A percentile compares a stretch with the other conserved stretches of the same genome.
These are phyloP conservation scores for Stegostoma tigrinum DNA, from an alignment of 2,113 vertebrate genomes.

Conservation along the genomic window DNA sequence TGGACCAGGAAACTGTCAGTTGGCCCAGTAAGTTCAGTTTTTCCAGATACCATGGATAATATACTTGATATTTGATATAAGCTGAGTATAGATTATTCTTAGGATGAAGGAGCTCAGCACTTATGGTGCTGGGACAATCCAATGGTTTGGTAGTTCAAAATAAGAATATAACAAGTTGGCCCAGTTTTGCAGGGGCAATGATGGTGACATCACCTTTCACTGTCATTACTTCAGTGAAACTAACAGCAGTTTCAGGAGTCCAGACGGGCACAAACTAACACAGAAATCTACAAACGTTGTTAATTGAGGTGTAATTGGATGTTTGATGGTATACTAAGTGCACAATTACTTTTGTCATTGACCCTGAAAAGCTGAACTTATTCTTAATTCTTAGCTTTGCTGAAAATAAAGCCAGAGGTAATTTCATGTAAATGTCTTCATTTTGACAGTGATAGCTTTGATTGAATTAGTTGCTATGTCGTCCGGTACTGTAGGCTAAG, in stretches of 20 bases:
- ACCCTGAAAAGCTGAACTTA: neutral
- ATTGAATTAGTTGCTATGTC: neutral
- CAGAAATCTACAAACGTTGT: neutral
- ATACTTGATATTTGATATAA: neutral
- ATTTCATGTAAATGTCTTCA: neutral
- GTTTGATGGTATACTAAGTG: too few species aligned
- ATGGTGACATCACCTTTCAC: neutral
- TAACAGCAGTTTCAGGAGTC: neutral
- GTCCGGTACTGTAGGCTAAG: neutral
- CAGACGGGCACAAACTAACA: neutral
- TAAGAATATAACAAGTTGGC: neutral
- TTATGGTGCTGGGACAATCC: neutral
- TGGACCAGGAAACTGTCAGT: neutral
- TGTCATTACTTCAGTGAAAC: neutral
- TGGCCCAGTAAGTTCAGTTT: neutral
- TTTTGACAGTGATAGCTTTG: neutral
- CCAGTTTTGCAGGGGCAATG: neutral
- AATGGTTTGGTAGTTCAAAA: neutral
- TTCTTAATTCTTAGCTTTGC: neutral
- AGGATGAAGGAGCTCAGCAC: neutral
- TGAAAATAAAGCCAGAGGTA: neutral
- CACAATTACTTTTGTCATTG: too few species aligned
- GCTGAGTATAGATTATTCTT: neutral
- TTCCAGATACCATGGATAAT: neutral
- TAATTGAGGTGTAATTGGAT: too few species aligned